Evolutionary conservation across 2,113 vertebrate species (phyloP).

Genomic region (Empidonax alnorum): DNA sequence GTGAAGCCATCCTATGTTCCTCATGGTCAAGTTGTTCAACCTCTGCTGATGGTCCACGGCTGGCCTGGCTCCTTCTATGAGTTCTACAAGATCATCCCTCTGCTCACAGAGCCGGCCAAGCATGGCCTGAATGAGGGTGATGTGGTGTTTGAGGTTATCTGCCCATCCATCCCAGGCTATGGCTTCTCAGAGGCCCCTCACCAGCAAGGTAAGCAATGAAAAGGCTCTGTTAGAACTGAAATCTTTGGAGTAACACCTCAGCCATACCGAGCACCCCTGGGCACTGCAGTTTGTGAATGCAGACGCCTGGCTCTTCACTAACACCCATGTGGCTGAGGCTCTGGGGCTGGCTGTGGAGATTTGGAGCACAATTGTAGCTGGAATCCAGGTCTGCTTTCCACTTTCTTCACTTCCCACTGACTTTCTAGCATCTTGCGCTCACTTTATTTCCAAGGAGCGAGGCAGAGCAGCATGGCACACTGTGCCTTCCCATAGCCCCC

Average conservation of each 20-base stretch:
- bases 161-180: slow-evolving; percentile 90
- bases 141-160: slow-evolving; percentile 86
- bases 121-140: slow-evolving; percentile 23
- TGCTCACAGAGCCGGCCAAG: slow-evolving; percentile 76
- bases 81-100: slow-evolving; percentile 88
- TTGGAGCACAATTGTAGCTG: not conserved
- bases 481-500: not conserved
- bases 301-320: not conserved
- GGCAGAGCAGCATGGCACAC: not conserved
- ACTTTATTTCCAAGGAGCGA: not conserved
- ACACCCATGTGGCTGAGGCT: not conserved
- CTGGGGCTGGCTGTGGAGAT: not conserved
- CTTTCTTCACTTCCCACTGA: not conserved
- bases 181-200: slow-evolving; percentile 87
- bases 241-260: not conserved
- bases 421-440: not conserved
- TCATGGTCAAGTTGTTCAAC: slow-evolving; percentile 69
- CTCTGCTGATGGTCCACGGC: slow-evolving; percentile 87
- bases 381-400: not conserved
- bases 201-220: slow-evolving; percentile 65
- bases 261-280: too few relatives aligned
- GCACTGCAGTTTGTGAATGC: not conserved
- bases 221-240: not conserved
- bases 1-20: slow-evolving; percentile 75
- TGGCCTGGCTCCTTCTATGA: slow-evolving; percentile 92